Conservation (phyloP, 23 tunicate species). For the Trididemnum clinides region DNA sequence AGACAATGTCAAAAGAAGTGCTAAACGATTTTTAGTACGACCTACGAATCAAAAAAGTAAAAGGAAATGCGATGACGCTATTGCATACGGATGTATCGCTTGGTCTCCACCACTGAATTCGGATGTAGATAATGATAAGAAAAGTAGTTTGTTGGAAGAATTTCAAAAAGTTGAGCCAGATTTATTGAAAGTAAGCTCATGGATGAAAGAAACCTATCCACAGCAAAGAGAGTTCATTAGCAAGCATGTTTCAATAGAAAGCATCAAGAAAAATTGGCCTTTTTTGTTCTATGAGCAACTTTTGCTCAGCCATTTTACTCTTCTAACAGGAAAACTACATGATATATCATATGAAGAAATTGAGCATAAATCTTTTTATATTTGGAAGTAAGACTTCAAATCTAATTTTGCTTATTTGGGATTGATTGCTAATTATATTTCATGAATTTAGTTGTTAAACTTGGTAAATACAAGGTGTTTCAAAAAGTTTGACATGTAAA, state of each 20-base stretch:
- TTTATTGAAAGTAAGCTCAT: background rate
- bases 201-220: background rate
- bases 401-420: too few relatives aligned
- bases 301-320: background rate
- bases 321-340: background rate
- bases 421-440: too few relatives aligned
- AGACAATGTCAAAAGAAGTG: background rate
- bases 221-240: background rate
- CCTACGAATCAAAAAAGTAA: background rate
- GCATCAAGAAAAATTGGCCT: background rate
- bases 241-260: background rate
- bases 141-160: background rate
- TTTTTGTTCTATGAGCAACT: background rate
- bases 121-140: background rate
- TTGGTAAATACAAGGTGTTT: too few relatives aligned
- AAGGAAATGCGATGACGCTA: background rate
- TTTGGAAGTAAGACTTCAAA: constrained; percentile 15
- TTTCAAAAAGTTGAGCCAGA: background rate
- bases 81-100: background rate
- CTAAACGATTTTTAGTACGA: background rate
- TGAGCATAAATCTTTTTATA: background rate
- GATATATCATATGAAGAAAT: background rate
- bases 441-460: too few relatives aligned
- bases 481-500: too few relatives aligned
- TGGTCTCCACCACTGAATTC: background rate